A percentile compares a stretch with the other conserved stretches of the same genome.
These are phyloP conservation scores for Helostoma temminkii DNA, from an alignment of 2,797 vertebrate species.

Conservation along the genomic window DNA sequence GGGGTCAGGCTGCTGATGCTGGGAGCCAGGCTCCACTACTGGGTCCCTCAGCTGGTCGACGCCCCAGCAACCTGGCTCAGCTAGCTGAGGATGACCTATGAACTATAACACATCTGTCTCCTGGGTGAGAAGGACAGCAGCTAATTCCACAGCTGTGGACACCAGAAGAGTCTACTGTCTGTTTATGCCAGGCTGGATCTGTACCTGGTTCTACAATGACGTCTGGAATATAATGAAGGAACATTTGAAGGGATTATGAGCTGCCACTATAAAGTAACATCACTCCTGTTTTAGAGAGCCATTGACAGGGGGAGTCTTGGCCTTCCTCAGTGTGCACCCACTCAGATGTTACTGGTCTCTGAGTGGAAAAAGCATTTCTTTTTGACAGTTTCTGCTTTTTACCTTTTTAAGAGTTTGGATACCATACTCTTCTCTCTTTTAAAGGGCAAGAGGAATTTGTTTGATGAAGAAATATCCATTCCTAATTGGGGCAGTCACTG, in stretches of 20 bases:
- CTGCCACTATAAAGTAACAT: constrained; percentile 45
- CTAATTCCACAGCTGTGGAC: constrained; percentile 42
- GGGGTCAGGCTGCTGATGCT: constrained; percentile 68
- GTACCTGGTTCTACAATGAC: constrained; percentile 38
- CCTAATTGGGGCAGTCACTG: constrained; percentile 85
- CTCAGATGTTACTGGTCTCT: constrained; percentile 45
- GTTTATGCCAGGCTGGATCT: constrained; percentile 45
- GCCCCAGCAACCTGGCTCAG: constrained; percentile 88
- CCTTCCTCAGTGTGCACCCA: constrained; percentile 37
- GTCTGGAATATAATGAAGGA: constrained; percentile 44
- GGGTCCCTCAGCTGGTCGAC: constrained; percentile 75
- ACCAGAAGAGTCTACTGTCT: constrained; percentile 44
- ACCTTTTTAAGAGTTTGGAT: constrained; percentile 65
- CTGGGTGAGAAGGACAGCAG: constrained; percentile 56
- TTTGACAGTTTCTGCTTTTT: constrained; percentile 62
- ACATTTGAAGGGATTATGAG: constrained; percentile 51
- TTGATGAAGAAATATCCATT: constrained; percentile 78
- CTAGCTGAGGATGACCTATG: constrained; percentile 91
- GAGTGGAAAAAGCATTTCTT: constrained; percentile 35
- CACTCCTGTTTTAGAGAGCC: constrained; percentile 50
- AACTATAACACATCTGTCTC: constrained; percentile 58
- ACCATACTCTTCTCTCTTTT: constrained; percentile 58
- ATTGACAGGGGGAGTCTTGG: constrained; percentile 35
- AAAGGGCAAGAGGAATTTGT: constrained; percentile 65
- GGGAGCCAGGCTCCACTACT: constrained; percentile 60